Evolutionary conservation across 2,888 invertebrate genomes (phyloP).

Genomic region (Agonum fuliginosum): DNA sequence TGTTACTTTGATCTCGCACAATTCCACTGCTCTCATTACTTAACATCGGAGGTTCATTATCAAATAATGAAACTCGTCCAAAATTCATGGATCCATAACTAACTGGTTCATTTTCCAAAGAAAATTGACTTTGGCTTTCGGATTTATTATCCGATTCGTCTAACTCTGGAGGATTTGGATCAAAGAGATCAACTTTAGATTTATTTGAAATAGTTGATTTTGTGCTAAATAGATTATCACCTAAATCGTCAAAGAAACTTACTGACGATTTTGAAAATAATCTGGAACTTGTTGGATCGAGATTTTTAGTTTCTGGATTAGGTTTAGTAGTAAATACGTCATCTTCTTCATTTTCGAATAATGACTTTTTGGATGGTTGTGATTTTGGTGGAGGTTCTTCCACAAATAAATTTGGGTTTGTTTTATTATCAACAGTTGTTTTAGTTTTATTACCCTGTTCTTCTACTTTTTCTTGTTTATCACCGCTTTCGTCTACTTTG

Average conservation of each 20-base stretch:
- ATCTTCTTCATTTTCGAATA: constrained; percentile 16
- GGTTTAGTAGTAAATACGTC: constrained; percentile 45
- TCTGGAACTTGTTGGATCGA: constrained; percentile 52
- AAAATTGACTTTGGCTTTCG: constrained; percentile 64
- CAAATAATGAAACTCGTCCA: constrained; percentile 65
- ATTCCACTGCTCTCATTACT: constrained; percentile 66
- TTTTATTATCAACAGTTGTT: constrained; percentile 12
- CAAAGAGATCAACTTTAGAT: constrained; percentile 53
- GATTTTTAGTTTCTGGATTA: neutral
- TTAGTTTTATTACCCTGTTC: neutral
- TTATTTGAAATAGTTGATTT: constrained; percentile 15
- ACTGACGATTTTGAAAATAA: constrained; percentile 6
- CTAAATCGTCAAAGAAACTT: constrained; percentile 53
- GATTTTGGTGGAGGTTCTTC: constrained; percentile 33
- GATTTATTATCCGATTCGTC: constrained; percentile 68
- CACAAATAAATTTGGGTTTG: constrained; percentile 11
- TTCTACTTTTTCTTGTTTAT: constrained; percentile 16
- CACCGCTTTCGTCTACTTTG: constrained; percentile 24
- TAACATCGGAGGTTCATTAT: constrained; percentile 68
- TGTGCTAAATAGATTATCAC: constrained; percentile 52
- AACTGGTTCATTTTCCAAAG: constrained; percentile 63
- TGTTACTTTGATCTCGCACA: constrained; percentile 64
- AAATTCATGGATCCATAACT: constrained; percentile 58
- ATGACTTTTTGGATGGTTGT: constrained; percentile 1
- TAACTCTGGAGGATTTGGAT: constrained; percentile 62